Base-by-base conservation (phyloP, 2,888 invertebrate species). In the Lasioglossum morio region DNA sequence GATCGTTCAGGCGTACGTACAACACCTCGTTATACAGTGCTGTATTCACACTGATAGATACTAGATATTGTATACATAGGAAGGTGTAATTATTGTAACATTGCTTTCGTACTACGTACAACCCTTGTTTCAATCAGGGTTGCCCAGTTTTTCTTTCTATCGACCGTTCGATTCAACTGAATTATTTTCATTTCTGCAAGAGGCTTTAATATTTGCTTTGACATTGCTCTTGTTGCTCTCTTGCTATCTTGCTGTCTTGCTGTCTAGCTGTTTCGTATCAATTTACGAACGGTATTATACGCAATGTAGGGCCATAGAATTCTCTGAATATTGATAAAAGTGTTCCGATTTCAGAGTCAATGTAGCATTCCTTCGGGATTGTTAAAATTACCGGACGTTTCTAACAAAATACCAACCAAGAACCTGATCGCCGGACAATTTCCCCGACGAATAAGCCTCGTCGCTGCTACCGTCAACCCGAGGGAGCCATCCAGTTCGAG, bases 361-460 rank as follows among this genome's bases (percentile, higher is more conserved):
- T 96, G 96, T 91, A 97, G 97, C 91, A 96, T 97, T 92, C 97
- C 97, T 82, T 94, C 95, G 19, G 97, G 97, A 14, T 95, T 97
- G 79, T 94, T 97, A 76, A 97, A 97, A 91, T 97, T 97, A 27
- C 97, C 97, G 57, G 96, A 96, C 92, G 96, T 96, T 91, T 92
- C 92, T 91, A 96, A 96, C 95, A 95, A 94, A 90, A 92, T 94
- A 82, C 88, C 95, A 83, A 92, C 95, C 27, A 95, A 95, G 86
- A 95, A 95, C 90, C 91, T 95, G n/a, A 92, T 93, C 76, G 91
- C 93, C 40, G 92, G 92, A 72, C 94, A 94, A 87, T 92, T 93
- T 74, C 91, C 93, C 48, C 94, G 94, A 63, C 93, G 94, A 43
- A 94, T 94, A 82, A 94, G 94, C 84, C 93, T 94, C 3, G 94